phyloP scores from a whole-genome alignment of 2,113 vertebrate genomes.

The Neodontobutis hainanensis region DNA sequence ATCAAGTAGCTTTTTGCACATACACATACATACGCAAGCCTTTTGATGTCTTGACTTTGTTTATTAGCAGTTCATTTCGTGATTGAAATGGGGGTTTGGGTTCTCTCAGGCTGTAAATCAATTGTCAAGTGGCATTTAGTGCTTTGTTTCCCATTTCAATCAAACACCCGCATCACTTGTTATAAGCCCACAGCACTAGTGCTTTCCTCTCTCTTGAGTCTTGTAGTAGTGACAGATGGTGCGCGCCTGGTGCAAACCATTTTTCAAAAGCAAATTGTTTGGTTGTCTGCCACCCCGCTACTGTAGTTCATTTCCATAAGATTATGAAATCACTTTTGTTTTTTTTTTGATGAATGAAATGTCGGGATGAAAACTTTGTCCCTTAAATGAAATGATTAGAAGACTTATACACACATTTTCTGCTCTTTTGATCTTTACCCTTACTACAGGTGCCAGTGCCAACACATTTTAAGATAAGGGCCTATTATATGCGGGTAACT shows the following conservation, averaged over 20 bases:
- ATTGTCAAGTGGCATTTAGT: constrained; percentile 79
- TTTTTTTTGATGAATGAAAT: constrained; percentile 26
- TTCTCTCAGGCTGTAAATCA: constrained; percentile 75
- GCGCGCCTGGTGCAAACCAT: constrained; percentile 45
- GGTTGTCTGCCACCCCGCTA: constrained; percentile 34
- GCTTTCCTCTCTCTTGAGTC: constrained; percentile 57
- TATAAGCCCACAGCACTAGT: constrained; percentile 64
- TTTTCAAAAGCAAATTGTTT: constrained; percentile 52
- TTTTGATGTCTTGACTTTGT: constrained; percentile 72
- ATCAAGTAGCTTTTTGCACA: constrained; percentile 49
- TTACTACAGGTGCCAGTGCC: constrained; percentile 51
- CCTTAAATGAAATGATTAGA: neutral
- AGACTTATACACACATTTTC: neutral
- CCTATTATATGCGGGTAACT: constrained; percentile 59
- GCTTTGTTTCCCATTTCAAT: constrained; percentile 84
- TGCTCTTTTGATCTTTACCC: constrained; percentile 18
- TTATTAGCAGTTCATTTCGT: constrained; percentile 80
- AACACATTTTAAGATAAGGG: constrained; percentile 49
- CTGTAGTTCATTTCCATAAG: constrained; percentile 50
- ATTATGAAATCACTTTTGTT: constrained; percentile 31
- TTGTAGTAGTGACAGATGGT: constrained; percentile 72
- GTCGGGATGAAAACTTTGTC: constrained; percentile 38
- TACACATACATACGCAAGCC: constrained; percentile 30
- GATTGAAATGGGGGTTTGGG: constrained; percentile 80
- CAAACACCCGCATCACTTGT: constrained; percentile 77